Percentiles rank a stretch among this genome's conserved stretches.
phyloP scores from a whole-genome alignment of 2,113 vertebrate species.

The Syrmaticus mikado region DNA sequence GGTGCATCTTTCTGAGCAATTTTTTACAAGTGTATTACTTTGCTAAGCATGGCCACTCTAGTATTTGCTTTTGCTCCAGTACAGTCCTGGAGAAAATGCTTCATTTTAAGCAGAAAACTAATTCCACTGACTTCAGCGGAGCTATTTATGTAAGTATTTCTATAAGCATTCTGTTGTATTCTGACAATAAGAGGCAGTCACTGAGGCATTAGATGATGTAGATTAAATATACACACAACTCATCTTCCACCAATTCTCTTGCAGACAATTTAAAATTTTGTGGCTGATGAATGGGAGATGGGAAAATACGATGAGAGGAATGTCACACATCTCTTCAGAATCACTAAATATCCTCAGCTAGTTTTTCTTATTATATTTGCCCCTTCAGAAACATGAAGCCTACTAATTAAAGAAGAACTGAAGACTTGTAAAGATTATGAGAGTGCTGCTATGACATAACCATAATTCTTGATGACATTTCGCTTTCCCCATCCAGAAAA shows the following conservation, averaged over 20 bases:
- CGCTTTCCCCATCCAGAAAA: slow-evolving; percentile 64
- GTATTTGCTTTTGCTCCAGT: background rate
- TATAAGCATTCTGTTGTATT: background rate
- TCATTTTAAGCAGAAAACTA: background rate
- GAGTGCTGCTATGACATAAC: slow-evolving; percentile 33
- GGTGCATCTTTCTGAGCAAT: background rate
- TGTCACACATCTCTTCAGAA: background rate
- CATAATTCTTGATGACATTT: slow-evolving; percentile 71
- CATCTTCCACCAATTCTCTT: slow-evolving; percentile 28
- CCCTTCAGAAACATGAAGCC: slow-evolving; percentile 34
- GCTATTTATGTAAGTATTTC: background rate
- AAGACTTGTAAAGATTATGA: slow-evolving; percentile 63
- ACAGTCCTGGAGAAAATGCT: background rate
- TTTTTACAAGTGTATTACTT: background rate
- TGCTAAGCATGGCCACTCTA: background rate
- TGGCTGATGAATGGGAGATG: background rate
- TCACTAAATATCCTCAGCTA: slow-evolving; percentile 19
- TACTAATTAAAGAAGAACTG: slow-evolving; percentile 58
- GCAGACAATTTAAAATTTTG: slow-evolving; percentile 45
- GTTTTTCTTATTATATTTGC: slow-evolving; percentile 31
- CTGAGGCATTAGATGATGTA: background rate
- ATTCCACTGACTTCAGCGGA: background rate
- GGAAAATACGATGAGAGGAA: slow-evolving; percentile 28
- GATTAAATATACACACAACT: slow-evolving; percentile 17
- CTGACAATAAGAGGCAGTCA: background rate